A percentile compares a stretch with the other conserved stretches of the same genome.
phyloP scores from a whole-genome alignment of 1,140 invertebrate species.

The Nixonia krombeini region DNA sequence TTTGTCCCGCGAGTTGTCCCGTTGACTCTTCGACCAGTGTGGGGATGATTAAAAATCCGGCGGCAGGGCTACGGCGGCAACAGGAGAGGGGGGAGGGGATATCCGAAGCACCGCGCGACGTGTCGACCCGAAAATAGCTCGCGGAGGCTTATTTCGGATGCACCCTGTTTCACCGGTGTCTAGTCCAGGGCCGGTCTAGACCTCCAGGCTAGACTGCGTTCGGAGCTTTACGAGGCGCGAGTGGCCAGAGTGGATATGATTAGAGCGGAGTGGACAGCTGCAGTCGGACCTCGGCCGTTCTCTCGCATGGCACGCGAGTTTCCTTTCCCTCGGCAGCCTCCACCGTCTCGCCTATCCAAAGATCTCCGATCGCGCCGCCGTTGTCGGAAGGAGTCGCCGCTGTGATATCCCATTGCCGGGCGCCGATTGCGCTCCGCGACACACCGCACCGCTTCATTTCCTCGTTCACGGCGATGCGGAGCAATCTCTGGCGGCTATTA shows the following conservation, averaged over 20 bases:
- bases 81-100: conserved; percentile 33
- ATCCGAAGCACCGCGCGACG: conserved; percentile 45
- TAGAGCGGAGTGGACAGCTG: conserved; percentile 49
- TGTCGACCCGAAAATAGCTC: conserved; percentile 61
- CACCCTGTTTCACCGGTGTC: conserved; percentile 59
- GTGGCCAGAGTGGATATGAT: conserved; percentile 41
- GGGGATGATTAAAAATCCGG: too few relatives aligned
- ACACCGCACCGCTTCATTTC: conserved; percentile 45
- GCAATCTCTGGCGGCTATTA: conserved; percentile 49
- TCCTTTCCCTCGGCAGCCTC: neutral
- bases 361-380: conserved; percentile 1
- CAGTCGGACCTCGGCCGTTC: conserved; percentile 32
- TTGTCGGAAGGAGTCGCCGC: conserved; percentile 19
- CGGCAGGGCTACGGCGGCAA: conserved; percentile 24
- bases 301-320: conserved; percentile 12
- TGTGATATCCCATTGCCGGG: too few relatives aligned
- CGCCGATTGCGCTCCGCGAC: too few relatives aligned
- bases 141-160: conserved; percentile 62
- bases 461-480: conserved; percentile 47
- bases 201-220: conserved; percentile 61
- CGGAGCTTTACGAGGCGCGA: conserved; percentile 48
- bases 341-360: neutral
- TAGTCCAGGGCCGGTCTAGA: conserved; percentile 64
- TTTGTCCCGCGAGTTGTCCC: too few relatives aligned
- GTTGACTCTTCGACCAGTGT: too few relatives aligned